phyloP scores from a whole-genome alignment of 2,888 invertebrate species.

The Limnephilus auricula region DNA sequence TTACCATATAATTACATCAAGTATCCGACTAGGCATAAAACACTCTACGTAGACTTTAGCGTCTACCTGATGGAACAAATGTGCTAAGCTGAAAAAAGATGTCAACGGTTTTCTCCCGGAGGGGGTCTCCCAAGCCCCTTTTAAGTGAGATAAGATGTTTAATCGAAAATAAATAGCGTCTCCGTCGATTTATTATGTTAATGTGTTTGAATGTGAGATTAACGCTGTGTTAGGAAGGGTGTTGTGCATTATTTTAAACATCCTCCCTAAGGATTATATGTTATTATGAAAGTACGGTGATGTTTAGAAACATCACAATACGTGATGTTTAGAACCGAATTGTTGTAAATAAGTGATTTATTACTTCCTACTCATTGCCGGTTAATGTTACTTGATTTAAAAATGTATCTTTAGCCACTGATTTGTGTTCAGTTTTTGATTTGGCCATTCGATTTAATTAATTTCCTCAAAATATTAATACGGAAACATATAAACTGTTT shows the following conservation, averaged over 20 bases:
- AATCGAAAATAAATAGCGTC: background rate
- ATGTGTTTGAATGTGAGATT: background rate
- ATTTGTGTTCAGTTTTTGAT: too few relatives aligned
- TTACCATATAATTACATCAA: background rate
- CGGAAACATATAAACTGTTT: too few relatives aligned
- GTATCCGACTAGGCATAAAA: background rate
- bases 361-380: too few relatives aligned
- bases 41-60: background rate
- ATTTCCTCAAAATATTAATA: too few relatives aligned
- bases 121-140: background rate
- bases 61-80: background rate
- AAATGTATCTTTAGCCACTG: too few relatives aligned
- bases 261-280: background rate
- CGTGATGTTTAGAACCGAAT: background rate
- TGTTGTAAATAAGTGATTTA: background rate
- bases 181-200: background rate
- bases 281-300: background rate
- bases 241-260: background rate
- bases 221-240: background rate
- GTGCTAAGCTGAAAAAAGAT: background rate
- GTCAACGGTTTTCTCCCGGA: background rate
- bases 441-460: too few relatives aligned
- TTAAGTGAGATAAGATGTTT: background rate
- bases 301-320: background rate
- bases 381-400: too few relatives aligned